Evolutionary conservation across 2,888 invertebrate genomes (phyloP).

Genomic region (Philopedon plagiatum): DNA sequence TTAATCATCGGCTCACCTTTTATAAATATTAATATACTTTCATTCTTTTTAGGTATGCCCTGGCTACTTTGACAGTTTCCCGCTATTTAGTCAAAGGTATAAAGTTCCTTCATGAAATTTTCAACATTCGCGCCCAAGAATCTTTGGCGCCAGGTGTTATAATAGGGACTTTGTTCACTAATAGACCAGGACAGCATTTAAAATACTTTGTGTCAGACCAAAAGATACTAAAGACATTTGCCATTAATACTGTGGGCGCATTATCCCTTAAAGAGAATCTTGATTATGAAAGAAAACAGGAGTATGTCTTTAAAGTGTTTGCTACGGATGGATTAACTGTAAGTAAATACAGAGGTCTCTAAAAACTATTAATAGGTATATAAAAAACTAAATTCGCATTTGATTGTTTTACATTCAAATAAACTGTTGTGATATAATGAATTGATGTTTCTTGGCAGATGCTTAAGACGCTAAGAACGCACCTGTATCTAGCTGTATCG

Average conservation of each 20-base stretch:
- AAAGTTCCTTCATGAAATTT: slow-evolving; percentile 81
- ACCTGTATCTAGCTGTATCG: too few species aligned
- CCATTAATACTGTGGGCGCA: slow-evolving; percentile 85
- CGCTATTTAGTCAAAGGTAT: slow-evolving; percentile 66
- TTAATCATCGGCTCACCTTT: too few species aligned
- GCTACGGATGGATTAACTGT: slow-evolving; percentile 86
- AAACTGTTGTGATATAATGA: too few species aligned
- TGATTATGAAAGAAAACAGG: slow-evolving; percentile 83
- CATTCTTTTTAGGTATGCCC: slow-evolving; percentile 74
- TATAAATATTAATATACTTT: too few species aligned
- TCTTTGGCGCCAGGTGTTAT: slow-evolving; percentile 80
- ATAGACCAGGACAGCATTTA: slow-evolving; percentile 76
- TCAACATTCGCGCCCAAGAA: slow-evolving; percentile 81
- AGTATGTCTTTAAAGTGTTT: slow-evolving; percentile 84
- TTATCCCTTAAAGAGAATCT: slow-evolving; percentile 81
- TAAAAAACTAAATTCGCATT: too few species aligned
- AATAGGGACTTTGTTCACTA: slow-evolving; percentile 79
- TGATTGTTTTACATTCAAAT: too few species aligned
- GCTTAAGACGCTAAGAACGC: too few species aligned
- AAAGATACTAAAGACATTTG: slow-evolving; percentile 81
- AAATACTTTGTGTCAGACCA: slow-evolving; percentile 84
- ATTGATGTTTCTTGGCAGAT: too few species aligned
- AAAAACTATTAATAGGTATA: too few species aligned
- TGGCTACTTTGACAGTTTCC: slow-evolving; percentile 84
- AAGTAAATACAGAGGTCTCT: too few species aligned